These are phyloP conservation scores for Synodontis membranacea DNA, from an alignment of 2,113 vertebrate genomes.

Conservation along the genomic window DNA sequence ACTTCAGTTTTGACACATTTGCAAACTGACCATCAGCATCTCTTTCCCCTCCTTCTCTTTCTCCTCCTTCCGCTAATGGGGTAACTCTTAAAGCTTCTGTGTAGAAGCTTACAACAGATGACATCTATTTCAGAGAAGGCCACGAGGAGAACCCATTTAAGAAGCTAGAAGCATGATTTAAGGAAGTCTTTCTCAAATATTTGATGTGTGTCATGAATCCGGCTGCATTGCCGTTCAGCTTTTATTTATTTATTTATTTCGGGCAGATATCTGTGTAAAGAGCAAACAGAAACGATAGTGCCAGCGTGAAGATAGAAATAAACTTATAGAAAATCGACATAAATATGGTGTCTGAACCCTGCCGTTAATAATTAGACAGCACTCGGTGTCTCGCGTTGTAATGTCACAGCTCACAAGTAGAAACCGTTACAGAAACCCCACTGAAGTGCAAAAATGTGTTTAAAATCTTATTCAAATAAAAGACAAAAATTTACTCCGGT, in stretches of 20 bases:
- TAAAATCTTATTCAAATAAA: not conserved
- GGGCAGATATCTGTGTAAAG: not conserved
- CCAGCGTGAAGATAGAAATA: not conserved
- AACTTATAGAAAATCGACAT: too few relatives aligned
- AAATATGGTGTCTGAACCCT: not conserved
- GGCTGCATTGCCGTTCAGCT: not conserved
- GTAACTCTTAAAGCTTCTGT: not conserved
- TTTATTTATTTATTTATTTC: not conserved
- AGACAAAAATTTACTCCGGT: not conserved
- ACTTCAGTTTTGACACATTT: constrained; percentile 80
- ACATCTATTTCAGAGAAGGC: not conserved
- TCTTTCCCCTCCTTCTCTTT: constrained; percentile 2
- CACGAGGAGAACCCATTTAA: not conserved
- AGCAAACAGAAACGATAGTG: not conserved
- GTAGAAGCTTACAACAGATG: not conserved
- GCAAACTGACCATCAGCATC: constrained; percentile 71
- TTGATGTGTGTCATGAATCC: not conserved
- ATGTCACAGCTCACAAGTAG: not conserved
- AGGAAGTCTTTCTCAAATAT: not conserved
- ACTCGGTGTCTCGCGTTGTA: not conserved
- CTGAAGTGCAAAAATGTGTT: not conserved
- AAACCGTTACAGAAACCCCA: not conserved
- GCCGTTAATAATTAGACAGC: not conserved
- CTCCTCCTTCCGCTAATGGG: not conserved
- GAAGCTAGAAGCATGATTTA: not conserved